Base-by-base conservation (phyloP, 2,888 invertebrate genomes). In the Plagodis dolabraria region DNA sequence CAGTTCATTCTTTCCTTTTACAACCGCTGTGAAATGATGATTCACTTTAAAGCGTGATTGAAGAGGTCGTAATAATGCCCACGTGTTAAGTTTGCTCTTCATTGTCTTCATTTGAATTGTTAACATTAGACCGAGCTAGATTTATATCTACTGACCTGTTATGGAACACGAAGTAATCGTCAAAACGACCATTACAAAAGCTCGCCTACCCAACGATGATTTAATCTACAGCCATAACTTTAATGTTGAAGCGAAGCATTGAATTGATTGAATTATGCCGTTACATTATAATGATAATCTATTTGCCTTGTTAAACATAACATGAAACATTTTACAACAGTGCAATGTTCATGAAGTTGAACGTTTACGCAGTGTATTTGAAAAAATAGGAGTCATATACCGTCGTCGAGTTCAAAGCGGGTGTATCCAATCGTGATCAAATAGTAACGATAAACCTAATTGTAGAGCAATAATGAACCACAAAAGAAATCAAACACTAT, bases 401-500 rank as follows among this genome's bases (percentile, higher is more conserved):
- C 34, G 45, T 42, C 9, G 11, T 44, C 44, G 33, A 7, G 33
- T 53, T 47, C 12, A 5, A 34, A 22, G 4, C 42, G 7, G 6
- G 6, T 5, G 7, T 40, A 33, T 12, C 33, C 22, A 11, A 47
- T 9, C 10, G 44, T 53, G 65, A 71, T 70, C 67, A 56, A 22
- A 69, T 61, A 57, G 51, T 51, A 8, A 10, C 57, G 60, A 70
- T 66, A 70, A 67, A 54, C 52, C 64, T 43, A 62, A 60, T 52
- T 44, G 44, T 46, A 47, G 46, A 52, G 58, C 50, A 60, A 67
- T 55, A 59, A 38, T 33, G 7, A 43, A 57, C 53, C 56, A 69
- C 67, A 71, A 76, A 64, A 69, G 67, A 63, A 69, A 71, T 73
- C 66, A 66, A 67, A 68, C 52, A 54, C 48, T 53, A 63, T 65